A percentile compares a stretch with the other conserved stretches of the same genome.
These are phyloP conservation scores for Bubo bubo DNA, from an alignment of 2,113 vertebrate genomes.

Conservation along the genomic window DNA sequence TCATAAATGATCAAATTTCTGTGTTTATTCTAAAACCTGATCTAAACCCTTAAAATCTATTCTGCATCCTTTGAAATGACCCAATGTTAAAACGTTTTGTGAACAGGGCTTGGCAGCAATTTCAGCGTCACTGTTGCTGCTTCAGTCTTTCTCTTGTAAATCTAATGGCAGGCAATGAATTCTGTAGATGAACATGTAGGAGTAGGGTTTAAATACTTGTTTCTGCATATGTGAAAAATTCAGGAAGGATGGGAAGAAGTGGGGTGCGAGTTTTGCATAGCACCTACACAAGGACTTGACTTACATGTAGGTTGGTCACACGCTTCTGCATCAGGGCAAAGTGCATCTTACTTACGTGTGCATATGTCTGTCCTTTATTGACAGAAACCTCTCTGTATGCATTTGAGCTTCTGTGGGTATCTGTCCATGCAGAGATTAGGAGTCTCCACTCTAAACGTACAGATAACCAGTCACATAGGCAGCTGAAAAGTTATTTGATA, in stretches of 20 bases:
- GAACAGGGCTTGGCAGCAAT: background rate
- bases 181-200: background rate
- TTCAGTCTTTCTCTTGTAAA: background rate
- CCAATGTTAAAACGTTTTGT: background rate
- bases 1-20: background rate
- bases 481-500: background rate
- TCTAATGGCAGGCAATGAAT: constrained; percentile 9
- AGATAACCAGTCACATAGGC: background rate
- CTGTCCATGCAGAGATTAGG: background rate
- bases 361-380: background rate
- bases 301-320: background rate
- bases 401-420: background rate
- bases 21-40: background rate
- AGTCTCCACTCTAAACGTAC: background rate
- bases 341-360: background rate
- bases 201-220: constrained; percentile 18
- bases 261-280: background rate
- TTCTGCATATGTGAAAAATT: background rate
- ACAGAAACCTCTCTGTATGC: background rate
- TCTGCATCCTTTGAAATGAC: background rate
- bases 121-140: background rate
- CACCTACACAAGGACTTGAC: background rate
- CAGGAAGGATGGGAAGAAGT: background rate
- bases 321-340: background rate
- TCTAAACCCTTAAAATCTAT: background rate